Base-by-base conservation (phyloP, 2,888 invertebrate genomes). In the Trimorus sp. region DNA sequence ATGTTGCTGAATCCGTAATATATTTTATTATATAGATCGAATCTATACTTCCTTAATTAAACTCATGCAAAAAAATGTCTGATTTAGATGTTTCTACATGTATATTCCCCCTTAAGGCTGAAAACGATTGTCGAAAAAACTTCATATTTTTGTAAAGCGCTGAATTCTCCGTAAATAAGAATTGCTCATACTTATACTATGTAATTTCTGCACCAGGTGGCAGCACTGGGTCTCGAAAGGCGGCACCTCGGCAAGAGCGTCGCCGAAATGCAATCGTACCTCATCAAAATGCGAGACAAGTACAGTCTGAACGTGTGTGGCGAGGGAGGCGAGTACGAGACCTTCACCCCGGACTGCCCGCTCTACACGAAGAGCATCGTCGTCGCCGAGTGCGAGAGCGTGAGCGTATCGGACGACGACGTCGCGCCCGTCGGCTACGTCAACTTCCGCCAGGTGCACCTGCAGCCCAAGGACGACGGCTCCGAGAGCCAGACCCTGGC, bases 301-400 rank as follows among this genome's bases (percentile, higher is more conserved):
- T 99, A 97, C 92, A 98, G 98, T 68, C 93, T 98, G 84, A 98
- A 98, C 93, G 95, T 98, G 53, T 99, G 98, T 92, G 99, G 99
- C 16, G 99, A 99, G 93, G 99, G 99, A 59, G 99, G 99, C 68
- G 99, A 99, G 92, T 99, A 98, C 91, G 99, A 99, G 93, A 98
- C 99, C 40, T 97, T 99, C 91, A 98, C 98, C 7, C 93, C 99
- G 82, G 98, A 99, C 93, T 99, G 99, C 92, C 99, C 99, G 7
- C 93, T 99, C 82, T 99, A 98, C 93, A 96, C 95, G 90, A 97
- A 97, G 92, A 94, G 95, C 90, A 95, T 99, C 92, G 94, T 96
- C 86, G 94, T 98, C 90, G 97, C 97, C 92, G 96, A 97, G 88
- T 95, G 95, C 87, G 97, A 98, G 93, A 94, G 96, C 87, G 95